Evolutionary conservation across 2,797 vertebrate genomes (phyloP), one percentile per base, ranked within the genome.

Genomic region (Dallia pectoralis): DNA sequence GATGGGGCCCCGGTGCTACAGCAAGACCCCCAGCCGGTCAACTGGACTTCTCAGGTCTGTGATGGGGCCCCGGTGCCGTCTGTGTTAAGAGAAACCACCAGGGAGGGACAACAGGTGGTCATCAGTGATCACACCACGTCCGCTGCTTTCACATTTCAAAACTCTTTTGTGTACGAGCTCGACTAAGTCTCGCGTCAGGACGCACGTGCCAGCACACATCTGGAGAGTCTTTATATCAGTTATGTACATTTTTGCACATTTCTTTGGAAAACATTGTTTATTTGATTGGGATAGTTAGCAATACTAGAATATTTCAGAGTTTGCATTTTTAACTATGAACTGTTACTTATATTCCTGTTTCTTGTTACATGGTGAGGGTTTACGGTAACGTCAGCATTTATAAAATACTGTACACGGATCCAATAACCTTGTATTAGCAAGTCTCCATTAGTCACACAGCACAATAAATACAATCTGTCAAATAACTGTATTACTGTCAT

Each of bases 131-230:
- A 97, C 29, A 79, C 81, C 0, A 96, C 95, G 0, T 89, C 67
- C 0, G 94, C 94, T 69, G 90, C 91, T 0, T 78, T 97, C 3
- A 6, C 1, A 9, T 96, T 99, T 77, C 92, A 95, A 29, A 99
- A 95, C 84, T 33, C 91, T 1, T 76, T 96, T 78, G 79, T 95
- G 3, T 97, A 91, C 74, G 95, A 95, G 33, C 84, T 99, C 74
- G 96, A 99, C 85, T 98, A 86, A 92, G 2, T 40, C 0, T 68
- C 48, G 18, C 27, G n/a, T n/a, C 63, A 15, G 8, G 18, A 18
- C n/a, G 11, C 33, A 32, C 8, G 18, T 12, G 33, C 61, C 1
- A 7, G 30, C 61, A 30, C 61, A 40, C 40, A 12, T 12, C 1
- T 12, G 40, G 40, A 14, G 40, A 40, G 40, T 12, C 40, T 6